A percentile compares a stretch with the other conserved stretches of the same genome.
These are phyloP conservation scores for Entomobrya proxima DNA, from an alignment of 2,888 invertebrate genomes.

Conservation along the genomic window DNA sequence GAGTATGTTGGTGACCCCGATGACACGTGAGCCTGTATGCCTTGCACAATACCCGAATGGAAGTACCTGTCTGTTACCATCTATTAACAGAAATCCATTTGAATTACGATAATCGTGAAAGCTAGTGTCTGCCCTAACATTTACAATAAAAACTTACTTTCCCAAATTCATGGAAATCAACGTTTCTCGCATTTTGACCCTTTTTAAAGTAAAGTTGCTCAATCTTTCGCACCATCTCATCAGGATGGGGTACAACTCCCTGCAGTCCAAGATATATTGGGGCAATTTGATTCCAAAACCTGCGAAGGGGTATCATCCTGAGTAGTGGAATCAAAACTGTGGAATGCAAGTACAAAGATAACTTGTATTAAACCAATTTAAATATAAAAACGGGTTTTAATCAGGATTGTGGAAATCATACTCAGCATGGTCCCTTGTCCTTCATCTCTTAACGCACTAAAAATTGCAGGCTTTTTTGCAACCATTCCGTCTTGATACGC, in stretches of 20 bases:
- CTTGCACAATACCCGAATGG: slow-evolving; percentile 63
- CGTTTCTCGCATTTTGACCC: slow-evolving; percentile 22
- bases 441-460: slow-evolving; percentile 63
- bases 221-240: slow-evolving; percentile 54
- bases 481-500: slow-evolving; percentile 66
- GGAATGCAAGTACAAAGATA: background rate
- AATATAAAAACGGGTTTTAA: background rate
- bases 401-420: background rate
- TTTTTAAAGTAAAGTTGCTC: slow-evolving; percentile 68
- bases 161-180: slow-evolving; percentile 17
- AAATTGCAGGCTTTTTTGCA: slow-evolving; percentile 69
- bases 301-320: slow-evolving; percentile 36
- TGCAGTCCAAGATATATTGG: slow-evolving; percentile 60
- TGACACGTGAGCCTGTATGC: slow-evolving; percentile 63
- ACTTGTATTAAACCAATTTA: background rate
- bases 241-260: slow-evolving; percentile 19
- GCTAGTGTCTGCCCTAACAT: background rate
- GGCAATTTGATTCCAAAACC: slow-evolving; percentile 59
- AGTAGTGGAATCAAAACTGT: background rate
- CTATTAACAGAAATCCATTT: slow-evolving; percentile 21
- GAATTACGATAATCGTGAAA: background rate
- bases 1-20: slow-evolving; percentile 61
- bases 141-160: slow-evolving; percentile 43
- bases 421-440: slow-evolving; percentile 60
- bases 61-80: slow-evolving; percentile 71